Conservation (phyloP, 2,113 vertebrate genomes). For the Neomonachus schauinslandi region DNA sequence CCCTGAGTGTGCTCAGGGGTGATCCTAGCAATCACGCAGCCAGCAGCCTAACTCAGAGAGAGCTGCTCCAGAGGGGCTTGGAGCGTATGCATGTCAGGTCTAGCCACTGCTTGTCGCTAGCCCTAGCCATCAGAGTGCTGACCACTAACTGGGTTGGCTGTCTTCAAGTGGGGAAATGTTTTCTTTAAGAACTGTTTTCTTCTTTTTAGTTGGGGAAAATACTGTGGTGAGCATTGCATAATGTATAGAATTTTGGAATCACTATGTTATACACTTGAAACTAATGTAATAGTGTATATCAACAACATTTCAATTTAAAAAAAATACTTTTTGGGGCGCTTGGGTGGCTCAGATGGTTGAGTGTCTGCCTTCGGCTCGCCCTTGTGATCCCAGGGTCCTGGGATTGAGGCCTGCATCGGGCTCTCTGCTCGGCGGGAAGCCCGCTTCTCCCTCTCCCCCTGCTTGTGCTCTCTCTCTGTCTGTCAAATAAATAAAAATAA, state of each 20-base stretch:
- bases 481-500: too few relatives aligned
- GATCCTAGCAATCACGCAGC: not conserved
- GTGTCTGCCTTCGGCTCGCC: too few relatives aligned
- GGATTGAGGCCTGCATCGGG: too few relatives aligned
- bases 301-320: not conserved
- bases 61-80: not conserved
- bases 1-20: not conserved
- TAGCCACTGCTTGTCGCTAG: not conserved
- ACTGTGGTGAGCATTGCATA: not conserved
- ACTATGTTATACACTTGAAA: not conserved
- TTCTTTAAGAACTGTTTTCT: not conserved
- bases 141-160: not conserved
- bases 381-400: too few relatives aligned
- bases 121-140: not conserved
- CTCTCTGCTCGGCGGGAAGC: too few relatives aligned
- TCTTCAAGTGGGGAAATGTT: not conserved
- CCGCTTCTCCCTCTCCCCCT: too few relatives aligned
- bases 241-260: not conserved
- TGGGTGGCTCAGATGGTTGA: too few relatives aligned
- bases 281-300: not conserved
- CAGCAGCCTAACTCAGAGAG: not conserved
- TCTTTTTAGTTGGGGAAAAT: not conserved
- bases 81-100: not conserved
- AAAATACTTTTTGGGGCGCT: not conserved
- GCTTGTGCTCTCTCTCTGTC: too few relatives aligned